Percentiles rank a stretch among this genome's conserved stretches.
Conservation (phyloP, 2,797 vertebrate species). For the Falco concolor region DNA sequence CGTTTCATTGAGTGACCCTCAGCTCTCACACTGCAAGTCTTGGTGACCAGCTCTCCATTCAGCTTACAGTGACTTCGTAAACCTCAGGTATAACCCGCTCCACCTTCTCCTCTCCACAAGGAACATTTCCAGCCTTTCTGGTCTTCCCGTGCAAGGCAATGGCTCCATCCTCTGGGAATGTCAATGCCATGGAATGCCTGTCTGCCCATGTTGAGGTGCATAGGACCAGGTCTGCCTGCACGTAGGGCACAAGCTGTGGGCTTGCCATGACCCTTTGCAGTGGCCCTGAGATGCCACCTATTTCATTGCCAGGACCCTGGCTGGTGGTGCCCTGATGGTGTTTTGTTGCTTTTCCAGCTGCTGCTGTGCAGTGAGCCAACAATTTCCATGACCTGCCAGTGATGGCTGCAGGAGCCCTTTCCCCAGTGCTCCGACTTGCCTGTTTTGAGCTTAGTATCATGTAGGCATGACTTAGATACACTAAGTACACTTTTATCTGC, state of each 20-base stretch:
- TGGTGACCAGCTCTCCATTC: not conserved
- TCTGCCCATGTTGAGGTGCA: fast-evolving
- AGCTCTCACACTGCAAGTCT: not conserved
- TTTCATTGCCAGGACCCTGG: not conserved
- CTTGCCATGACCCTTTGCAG: fast-evolving
- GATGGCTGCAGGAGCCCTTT: not conserved
- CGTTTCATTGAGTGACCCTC: not conserved
- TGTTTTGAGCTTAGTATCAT: not conserved
- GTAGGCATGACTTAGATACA: not conserved
- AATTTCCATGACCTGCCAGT: not conserved
- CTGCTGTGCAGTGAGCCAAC: not conserved
- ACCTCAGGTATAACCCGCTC: not conserved
- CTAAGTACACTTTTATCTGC: not conserved
- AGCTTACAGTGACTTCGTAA: not conserved
- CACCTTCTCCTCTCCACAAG: not conserved
- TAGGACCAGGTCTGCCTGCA: not conserved
- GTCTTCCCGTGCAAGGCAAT: not conserved
- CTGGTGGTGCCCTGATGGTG: not conserved
- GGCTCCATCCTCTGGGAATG: not conserved
- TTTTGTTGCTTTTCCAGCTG: not conserved
- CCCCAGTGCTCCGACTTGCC: not conserved
- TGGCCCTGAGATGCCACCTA: not conserved
- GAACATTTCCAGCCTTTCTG: not conserved
- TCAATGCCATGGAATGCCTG: fast-evolving
- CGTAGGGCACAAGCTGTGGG: not conserved